Evolutionary conservation across 2,888 invertebrate species (phyloP).

Genomic region (Gisinianus flammeolus): DNA sequence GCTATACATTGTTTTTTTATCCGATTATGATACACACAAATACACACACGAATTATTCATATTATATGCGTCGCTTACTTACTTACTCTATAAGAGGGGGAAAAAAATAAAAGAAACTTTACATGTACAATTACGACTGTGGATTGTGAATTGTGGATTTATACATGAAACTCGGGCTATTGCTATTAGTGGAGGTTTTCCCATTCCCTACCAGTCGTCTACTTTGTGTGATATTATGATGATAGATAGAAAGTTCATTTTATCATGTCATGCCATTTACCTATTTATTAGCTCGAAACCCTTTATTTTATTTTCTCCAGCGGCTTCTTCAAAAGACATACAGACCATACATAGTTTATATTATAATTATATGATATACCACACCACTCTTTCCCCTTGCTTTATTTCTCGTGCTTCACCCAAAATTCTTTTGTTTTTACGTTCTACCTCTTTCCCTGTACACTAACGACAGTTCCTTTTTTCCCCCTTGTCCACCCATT

Average conservation of each 20-base stretch:
- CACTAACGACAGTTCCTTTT: neutral
- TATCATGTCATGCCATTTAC: slow-evolving; percentile 36
- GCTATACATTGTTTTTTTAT: neutral
- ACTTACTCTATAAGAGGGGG: neutral
- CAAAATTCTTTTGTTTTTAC: neutral
- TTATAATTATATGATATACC: neutral
- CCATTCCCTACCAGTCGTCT: neutral
- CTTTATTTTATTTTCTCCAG: neutral
- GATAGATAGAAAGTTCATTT: slow-evolving; percentile 37
- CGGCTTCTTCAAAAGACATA: slow-evolving; percentile 3
- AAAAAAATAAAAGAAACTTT: neutral
- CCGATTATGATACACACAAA: neutral
- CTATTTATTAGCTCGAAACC: slow-evolving; percentile 32
- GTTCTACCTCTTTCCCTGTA: neutral
- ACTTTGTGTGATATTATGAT: slow-evolving; percentile 19
- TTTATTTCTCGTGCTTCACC: neutral
- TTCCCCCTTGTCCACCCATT: neutral
- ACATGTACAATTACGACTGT: neutral
- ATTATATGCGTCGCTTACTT: neutral
- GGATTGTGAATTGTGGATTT: neutral
- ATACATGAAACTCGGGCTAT: neutral
- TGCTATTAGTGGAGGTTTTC: slow-evolving; percentile 11
- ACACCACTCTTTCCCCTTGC: neutral
- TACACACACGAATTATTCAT: neutral
- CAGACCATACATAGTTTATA: neutral